Evolutionary conservation across 1,140 invertebrate species (phyloP).

Genomic region (Drosophila takahashii): DNA sequence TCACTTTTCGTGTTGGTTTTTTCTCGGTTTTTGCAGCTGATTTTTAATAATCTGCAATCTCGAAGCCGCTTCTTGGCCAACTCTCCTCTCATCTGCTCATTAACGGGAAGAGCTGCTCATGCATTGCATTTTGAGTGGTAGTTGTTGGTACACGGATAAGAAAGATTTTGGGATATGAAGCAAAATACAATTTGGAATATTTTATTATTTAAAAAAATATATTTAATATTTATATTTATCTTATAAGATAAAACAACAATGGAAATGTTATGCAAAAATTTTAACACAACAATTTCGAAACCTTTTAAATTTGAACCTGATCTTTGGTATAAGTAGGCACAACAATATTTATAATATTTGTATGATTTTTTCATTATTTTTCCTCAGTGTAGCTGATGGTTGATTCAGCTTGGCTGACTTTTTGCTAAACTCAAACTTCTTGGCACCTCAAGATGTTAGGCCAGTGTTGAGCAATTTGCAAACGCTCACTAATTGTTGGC

Average conservation of each 20-base stretch:
- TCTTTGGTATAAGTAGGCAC: too few species aligned
- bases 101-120: constrained; percentile 54
- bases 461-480: constrained; percentile 38
- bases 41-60: constrained; percentile 51
- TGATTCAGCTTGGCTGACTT: constrained; percentile 46
- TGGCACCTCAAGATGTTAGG: constrained; percentile 49
- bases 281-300: too few species aligned
- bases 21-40: constrained; percentile 7
- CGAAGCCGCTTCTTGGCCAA: constrained; percentile 39
- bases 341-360: not conserved
- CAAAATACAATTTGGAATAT: too few species aligned
- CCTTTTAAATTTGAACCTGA: too few species aligned
- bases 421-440: constrained; percentile 53
- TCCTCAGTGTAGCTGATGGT: constrained; percentile 18
- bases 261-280: too few species aligned
- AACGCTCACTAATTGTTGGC: constrained; percentile 52
- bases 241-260: too few species aligned
- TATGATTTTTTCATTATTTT: not conserved
- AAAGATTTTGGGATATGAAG: not conserved
- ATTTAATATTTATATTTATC: too few species aligned
- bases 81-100: constrained; percentile 44
- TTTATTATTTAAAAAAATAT: too few species aligned
- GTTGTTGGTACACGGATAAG: not conserved
- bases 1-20: constrained; percentile 9
- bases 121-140: constrained; percentile 39